Percentiles rank a stretch among this genome's conserved stretches.
phyloP scores from a whole-genome alignment of 2,113 vertebrate species.

The Indicator indicator region DNA sequence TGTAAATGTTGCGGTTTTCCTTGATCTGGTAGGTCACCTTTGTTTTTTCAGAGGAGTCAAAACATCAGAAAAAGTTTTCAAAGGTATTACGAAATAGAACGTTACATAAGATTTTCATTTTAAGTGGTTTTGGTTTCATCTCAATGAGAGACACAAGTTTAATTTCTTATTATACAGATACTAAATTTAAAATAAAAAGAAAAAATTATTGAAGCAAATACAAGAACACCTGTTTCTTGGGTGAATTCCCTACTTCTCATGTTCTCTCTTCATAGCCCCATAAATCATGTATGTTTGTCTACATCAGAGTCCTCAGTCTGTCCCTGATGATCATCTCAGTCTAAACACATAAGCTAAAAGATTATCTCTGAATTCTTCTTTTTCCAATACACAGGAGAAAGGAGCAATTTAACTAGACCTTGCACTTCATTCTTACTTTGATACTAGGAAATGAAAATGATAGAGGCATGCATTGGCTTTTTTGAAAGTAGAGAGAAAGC shows the following conservation, averaged over 20 bases:
- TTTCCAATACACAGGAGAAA: background rate
- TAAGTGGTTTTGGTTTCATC: background rate
- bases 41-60: background rate
- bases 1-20: background rate
- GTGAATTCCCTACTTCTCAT: background rate
- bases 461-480: background rate
- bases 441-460: background rate
- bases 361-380: background rate
- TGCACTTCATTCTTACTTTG: background rate
- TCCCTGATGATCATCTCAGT: background rate
- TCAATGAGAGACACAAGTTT: background rate
- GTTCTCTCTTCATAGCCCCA: background rate
- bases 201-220: background rate
- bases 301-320: background rate
- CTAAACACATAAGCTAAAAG: background rate
- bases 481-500: background rate
- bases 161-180: background rate
- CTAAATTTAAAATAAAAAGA: background rate
- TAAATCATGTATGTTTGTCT: background rate
- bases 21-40: background rate
- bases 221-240: background rate
- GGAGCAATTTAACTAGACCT: background rate
- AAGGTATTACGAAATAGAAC: background rate
- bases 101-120: background rate
- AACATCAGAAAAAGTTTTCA: background rate